phyloP scores from a whole-genome alignment of 2,113 vertebrate species.

The Pachypanchax playfairii region DNA sequence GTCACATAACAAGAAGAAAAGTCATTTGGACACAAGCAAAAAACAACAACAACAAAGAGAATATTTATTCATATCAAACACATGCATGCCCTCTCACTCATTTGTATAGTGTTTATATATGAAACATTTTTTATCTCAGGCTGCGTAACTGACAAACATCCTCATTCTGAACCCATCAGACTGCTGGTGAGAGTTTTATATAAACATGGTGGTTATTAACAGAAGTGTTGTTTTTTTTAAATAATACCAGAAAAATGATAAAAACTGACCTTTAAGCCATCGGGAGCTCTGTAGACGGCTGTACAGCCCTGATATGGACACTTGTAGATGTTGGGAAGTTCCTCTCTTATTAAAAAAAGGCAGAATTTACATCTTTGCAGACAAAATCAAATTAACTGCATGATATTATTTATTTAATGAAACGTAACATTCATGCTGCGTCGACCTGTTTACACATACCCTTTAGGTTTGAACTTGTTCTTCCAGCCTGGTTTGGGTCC shows the following conservation, averaged over 20 bases:
- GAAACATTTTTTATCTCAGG: background rate
- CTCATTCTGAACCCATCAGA: background rate
- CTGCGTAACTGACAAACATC: background rate
- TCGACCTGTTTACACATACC: constrained; percentile 66
- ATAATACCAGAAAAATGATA: background rate
- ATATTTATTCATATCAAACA: no score
- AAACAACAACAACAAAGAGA: no score
- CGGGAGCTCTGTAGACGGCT: constrained; percentile 90
- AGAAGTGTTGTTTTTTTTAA: no score
- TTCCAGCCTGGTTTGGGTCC: constrained; percentile 98
- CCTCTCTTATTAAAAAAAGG: constrained; percentile 82
- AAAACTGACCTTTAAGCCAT: constrained; percentile 90
- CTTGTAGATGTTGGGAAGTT: constrained; percentile 96
- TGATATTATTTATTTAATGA: no score
- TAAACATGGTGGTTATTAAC: background rate
- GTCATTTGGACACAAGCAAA: background rate
- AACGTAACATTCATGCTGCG: no score
- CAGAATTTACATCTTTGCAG: background rate
- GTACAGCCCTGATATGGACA: constrained; percentile 96
- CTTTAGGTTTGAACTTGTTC: constrained; percentile 89
- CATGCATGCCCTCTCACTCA: no score
- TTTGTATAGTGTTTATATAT: no score
- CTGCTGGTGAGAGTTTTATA: no score
- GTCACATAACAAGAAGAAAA: background rate
- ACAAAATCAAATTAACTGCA: background rate